Evolutionary conservation across 2,888 invertebrate genomes (phyloP).

Genomic region (Drosophila formosana): DNA sequence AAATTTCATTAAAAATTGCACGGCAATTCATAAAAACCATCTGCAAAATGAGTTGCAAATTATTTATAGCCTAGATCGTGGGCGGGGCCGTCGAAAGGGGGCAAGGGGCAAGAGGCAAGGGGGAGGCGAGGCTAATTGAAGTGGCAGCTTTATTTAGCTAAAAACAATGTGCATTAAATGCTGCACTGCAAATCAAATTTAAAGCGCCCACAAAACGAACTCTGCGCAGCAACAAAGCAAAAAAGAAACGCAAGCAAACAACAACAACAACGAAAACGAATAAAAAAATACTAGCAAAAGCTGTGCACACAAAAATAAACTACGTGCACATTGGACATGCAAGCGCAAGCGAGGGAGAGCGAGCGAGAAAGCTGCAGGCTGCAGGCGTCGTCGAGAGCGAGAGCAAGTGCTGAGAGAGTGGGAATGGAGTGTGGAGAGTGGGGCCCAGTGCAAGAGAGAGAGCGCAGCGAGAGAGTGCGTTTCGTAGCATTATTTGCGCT

Average conservation of each 20-base stretch:
- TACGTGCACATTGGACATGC: constrained; percentile 29
- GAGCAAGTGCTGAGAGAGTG: background rate
- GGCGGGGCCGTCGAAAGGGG: background rate
- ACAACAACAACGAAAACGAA: constrained; percentile 8
- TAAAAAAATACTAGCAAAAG: constrained; percentile 8
- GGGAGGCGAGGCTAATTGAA: constrained; percentile 1
- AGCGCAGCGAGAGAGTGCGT: constrained; percentile 5
- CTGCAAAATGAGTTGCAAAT: constrained; percentile 81
- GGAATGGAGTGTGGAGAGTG: background rate
- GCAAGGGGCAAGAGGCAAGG: no score
- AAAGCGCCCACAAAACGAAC: constrained; percentile 49
- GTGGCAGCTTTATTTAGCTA: constrained; percentile 17
- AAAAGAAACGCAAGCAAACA: background rate
- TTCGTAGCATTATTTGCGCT: background rate
- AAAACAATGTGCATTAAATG: constrained; percentile 48
- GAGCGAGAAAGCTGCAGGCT: constrained; percentile 21
- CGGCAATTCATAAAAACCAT: constrained; percentile 80
- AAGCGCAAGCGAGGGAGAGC: constrained; percentile 17
- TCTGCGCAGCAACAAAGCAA: constrained; percentile 33
- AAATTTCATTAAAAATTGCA: constrained; percentile 81
- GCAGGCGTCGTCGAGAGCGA: constrained; percentile 20
- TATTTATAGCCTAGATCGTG: constrained; percentile 56
- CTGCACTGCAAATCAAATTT: constrained; percentile 69
- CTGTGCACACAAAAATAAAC: constrained; percentile 40
- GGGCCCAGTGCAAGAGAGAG: constrained; percentile 6